Evolutionary conservation across 2,888 invertebrate species (phyloP), one percentile per base, ranked within the genome.

Genomic region (Heteromyza rotundicornis): DNA sequence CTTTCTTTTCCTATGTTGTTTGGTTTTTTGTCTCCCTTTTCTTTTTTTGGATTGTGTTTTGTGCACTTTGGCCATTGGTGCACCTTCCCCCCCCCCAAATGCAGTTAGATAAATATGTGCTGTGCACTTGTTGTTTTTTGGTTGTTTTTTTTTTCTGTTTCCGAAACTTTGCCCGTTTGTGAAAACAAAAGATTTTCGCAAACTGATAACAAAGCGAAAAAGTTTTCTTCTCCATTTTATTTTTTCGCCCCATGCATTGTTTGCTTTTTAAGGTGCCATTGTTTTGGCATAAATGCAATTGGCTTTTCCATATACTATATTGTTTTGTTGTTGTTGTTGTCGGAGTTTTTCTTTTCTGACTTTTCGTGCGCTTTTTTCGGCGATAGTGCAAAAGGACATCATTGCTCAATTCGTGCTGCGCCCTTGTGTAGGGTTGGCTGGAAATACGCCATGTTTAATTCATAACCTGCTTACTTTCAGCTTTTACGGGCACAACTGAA

Each of bases 371-470:
- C 40, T 40, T 40, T n/a, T 40, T 40, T 10, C 40, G 40, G 12
- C 14, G 59, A 57, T 53, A 54, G 22, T 36, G 53, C 32, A 22
- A 40, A 57, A 36, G 50, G 57, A 63, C 58, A 59, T 49, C 17
- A 24, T 56, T 60, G 50, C 51, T 40, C 14, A 54, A 35, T 49
- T 56, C 50, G 56, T 60, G 40, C 24, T 55, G 40, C 49, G 60
- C 40, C 22, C 35, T 52, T 59, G 23, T 57, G 14, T n/a, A 19
- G 51, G 20, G 14, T 5, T 17, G 16, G n/a, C 5, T 12, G 22
- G 44, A 60, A 49, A 60, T 60, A 44, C 51, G 56, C 50, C 36
- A 59, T 59, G 40, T 50, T 54, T 58, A 54, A 54, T 62, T 58
- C 58, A 55, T 55, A 56, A 60, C 56, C 44, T 22, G 19, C 50